Conservation (phyloP, 2,113 vertebrate genomes). For the Catharus minimus region DNA sequence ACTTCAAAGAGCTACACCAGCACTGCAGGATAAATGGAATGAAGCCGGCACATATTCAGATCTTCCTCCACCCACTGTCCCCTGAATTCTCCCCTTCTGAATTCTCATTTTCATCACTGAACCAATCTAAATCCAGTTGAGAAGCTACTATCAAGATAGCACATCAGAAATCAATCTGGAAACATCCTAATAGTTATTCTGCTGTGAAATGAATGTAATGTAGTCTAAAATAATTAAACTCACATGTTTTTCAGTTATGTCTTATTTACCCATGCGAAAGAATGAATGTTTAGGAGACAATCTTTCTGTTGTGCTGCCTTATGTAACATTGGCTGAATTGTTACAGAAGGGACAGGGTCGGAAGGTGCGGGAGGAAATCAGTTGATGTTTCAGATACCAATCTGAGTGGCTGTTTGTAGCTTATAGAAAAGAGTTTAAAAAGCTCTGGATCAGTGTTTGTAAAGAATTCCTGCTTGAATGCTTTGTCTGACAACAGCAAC, state of each 20-base stretch:
- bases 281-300: neutral
- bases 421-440: neutral
- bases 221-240: neutral
- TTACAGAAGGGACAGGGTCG: neutral
- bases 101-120: slow-evolving; percentile 13
- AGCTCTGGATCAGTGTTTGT: neutral
- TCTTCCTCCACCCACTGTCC: slow-evolving; percentile 25
- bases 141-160: neutral
- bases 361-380: neutral
- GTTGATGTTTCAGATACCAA: neutral
- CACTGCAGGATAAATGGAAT: slow-evolving; percentile 36
- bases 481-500: neutral
- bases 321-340: neutral
- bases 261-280: neutral
- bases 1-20: slow-evolving; percentile 38
- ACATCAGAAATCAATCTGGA: neutral
- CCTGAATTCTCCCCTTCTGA: no score
- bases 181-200: neutral
- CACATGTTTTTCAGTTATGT: neutral
- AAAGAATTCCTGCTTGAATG: neutral
- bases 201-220: neutral
- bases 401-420: neutral
- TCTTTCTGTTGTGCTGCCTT: neutral
- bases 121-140: neutral
- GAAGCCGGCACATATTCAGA: slow-evolving; percentile 6